phyloP scores from a whole-genome alignment of 2,797 vertebrate genomes.

The Champsocephalus esox region DNA sequence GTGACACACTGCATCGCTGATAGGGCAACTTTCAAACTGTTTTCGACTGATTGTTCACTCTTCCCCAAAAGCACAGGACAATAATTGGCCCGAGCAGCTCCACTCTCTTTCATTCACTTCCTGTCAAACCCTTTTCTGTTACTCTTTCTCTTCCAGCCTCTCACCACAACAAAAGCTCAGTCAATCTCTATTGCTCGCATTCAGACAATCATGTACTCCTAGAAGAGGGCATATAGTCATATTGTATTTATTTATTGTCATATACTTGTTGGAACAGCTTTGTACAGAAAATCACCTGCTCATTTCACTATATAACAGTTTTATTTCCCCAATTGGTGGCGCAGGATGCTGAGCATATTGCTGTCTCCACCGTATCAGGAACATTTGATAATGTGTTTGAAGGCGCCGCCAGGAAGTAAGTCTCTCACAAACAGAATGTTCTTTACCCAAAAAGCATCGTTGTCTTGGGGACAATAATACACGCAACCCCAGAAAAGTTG shows the following conservation, averaged over 20 bases:
- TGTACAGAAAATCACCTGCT: constrained; percentile 20
- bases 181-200: constrained; percentile 7
- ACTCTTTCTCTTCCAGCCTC: constrained; percentile 2
- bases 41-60: constrained; percentile 44
- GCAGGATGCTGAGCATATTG: constrained; percentile 2
- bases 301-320: constrained; percentile 6
- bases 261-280: constrained; percentile 20
- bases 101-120: constrained; percentile 37
- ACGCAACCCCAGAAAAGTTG: background rate
- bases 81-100: constrained; percentile 39
- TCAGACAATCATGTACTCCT: constrained; percentile 22
- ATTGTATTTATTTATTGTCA: background rate
- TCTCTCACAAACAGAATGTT: constrained; percentile 9
- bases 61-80: constrained; percentile 19
- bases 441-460: constrained; percentile 10
- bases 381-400: constrained; percentile 14
- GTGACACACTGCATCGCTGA: constrained; percentile 50
- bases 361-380: constrained; percentile 8
- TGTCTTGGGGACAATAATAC: constrained; percentile 3
- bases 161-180: background rate
- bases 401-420: constrained; percentile 5
- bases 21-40: constrained; percentile 39
- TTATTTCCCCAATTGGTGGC: background rate
- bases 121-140: constrained; percentile 15
- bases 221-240: background rate